These are phyloP conservation scores for Didymodactylos carnosus DNA, from an alignment of 2,888 invertebrate genomes.

Conservation along the genomic window DNA sequence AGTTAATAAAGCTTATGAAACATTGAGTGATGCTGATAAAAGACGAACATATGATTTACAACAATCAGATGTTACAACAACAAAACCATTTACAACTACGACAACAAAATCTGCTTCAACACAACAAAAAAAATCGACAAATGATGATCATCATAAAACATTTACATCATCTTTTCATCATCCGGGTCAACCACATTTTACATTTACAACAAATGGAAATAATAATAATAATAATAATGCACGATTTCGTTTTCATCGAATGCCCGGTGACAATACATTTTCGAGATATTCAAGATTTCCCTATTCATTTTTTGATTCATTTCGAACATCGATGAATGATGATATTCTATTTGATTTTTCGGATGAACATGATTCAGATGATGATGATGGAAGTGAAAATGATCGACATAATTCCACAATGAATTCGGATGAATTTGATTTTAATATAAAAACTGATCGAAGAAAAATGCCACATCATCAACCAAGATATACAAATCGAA, in stretches of 20 bases:
- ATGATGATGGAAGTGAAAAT: not conserved
- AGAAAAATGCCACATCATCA: no score
- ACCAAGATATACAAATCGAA: no score
- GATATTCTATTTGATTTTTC: not conserved
- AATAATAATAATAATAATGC: not conserved
- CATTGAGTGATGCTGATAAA: not conserved
- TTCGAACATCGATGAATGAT: no score
- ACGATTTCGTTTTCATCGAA: not conserved
- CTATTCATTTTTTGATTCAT: not conserved
- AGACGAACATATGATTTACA: not conserved
- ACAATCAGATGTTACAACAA: no score
- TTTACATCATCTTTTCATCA: not conserved
- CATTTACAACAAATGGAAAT: no score
- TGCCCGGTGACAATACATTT: no score
- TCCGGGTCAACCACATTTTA: not conserved
- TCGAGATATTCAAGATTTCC: no score
- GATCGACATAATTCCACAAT: not conserved
- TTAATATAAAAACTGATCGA: not conserved
- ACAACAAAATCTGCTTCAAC: not conserved
- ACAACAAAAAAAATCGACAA: no score
- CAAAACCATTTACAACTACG: no score
- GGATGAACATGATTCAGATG: not conserved
- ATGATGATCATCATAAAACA: not conserved
- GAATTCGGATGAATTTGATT: no score
- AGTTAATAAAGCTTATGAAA: not conserved